These are phyloP conservation scores for Acrossocheilus fasciatus DNA, from an alignment of 2,797 vertebrate species.

Conservation along the genomic window DNA sequence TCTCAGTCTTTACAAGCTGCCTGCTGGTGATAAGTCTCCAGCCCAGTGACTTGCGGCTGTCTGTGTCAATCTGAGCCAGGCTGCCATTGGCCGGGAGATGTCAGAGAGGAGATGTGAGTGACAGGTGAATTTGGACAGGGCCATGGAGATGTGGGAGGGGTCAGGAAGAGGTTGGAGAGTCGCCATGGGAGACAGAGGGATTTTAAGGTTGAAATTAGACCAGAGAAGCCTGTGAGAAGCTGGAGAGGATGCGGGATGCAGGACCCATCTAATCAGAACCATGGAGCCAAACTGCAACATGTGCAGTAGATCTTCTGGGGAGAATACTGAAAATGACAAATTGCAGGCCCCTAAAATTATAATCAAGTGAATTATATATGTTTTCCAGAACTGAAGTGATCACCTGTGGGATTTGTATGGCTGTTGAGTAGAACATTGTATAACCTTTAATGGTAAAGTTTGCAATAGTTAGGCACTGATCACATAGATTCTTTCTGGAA, in stretches of 20 bases:
- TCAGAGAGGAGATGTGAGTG: conserved; percentile 74
- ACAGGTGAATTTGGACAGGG: conserved; percentile 75
- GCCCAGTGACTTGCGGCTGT: conserved; percentile 71
- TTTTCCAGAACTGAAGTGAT: not conserved
- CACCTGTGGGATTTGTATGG: not conserved
- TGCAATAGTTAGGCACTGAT: not conserved
- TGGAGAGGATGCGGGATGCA: conserved; percentile 36
- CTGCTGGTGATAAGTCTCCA: conserved; percentile 74
- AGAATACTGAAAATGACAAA: not conserved
- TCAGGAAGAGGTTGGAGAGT: conserved; percentile 67
- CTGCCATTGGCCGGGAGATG: conserved; percentile 68
- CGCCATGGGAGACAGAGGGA: conserved; percentile 63
- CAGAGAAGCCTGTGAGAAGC: conserved; percentile 49
- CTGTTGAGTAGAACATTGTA: not conserved
- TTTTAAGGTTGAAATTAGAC: conserved; percentile 56
- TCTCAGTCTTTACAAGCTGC: conserved; percentile 72
- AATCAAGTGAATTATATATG: not conserved
- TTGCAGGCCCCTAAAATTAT: not conserved
- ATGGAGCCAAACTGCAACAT: conserved; percentile 35
- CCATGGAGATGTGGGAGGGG: conserved; percentile 67
- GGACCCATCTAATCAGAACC: conserved; percentile 55
- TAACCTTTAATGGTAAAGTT: not conserved
- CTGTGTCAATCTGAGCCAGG: conserved; percentile 68
- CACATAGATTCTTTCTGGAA: not conserved
- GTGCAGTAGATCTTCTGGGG: not conserved